phyloP scores from a whole-genome alignment of 2,113 vertebrate genomes.

The Thymallus thymallus region DNA sequence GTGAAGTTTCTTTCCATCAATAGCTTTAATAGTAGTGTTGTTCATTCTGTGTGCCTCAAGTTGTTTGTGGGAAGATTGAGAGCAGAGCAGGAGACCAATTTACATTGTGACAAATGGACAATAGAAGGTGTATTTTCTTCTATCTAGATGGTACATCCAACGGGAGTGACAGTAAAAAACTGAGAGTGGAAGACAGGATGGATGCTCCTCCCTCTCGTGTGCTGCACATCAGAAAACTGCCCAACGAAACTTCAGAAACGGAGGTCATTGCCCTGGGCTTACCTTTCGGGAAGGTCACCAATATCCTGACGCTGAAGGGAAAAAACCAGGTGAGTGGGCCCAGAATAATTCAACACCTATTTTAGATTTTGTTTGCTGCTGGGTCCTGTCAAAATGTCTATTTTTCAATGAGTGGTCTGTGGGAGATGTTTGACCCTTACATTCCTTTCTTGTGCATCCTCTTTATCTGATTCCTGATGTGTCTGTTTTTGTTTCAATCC shows the following conservation, averaged over 20 bases:
- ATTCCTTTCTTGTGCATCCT: not conserved
- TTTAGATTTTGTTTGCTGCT: not conserved
- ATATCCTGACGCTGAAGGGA: slow-evolving; percentile 96
- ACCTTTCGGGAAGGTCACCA: slow-evolving; percentile 97
- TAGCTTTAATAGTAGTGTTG: too few relatives aligned
- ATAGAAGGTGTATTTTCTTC: too few relatives aligned
- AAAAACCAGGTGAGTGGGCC: slow-evolving; percentile 89
- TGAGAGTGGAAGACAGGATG: slow-evolving; percentile 89
- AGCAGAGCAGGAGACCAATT: too few relatives aligned
- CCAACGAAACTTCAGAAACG: slow-evolving; percentile 92
- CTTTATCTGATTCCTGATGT: slow-evolving; percentile 17
- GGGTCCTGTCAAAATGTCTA: not conserved
- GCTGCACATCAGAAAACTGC: slow-evolving; percentile 95
- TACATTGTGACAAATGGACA: too few relatives aligned
- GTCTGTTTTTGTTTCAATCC: not conserved
- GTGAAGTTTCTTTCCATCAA: too few relatives aligned
- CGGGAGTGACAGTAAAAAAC: slow-evolving; percentile 96
- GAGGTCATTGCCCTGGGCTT: slow-evolving; percentile 96
- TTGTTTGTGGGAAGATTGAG: too few relatives aligned
- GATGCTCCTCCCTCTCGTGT: slow-evolving; percentile 92
- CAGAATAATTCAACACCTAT: not conserved
- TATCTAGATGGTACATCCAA: slow-evolving; percentile 82
- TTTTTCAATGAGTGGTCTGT: not conserved
- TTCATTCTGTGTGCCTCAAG: too few relatives aligned
- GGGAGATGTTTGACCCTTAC: not conserved